phyloP scores from a whole-genome alignment of 37 sponge, comb jelly and placozoan genomes.

The Axinella damicornis region DNA sequence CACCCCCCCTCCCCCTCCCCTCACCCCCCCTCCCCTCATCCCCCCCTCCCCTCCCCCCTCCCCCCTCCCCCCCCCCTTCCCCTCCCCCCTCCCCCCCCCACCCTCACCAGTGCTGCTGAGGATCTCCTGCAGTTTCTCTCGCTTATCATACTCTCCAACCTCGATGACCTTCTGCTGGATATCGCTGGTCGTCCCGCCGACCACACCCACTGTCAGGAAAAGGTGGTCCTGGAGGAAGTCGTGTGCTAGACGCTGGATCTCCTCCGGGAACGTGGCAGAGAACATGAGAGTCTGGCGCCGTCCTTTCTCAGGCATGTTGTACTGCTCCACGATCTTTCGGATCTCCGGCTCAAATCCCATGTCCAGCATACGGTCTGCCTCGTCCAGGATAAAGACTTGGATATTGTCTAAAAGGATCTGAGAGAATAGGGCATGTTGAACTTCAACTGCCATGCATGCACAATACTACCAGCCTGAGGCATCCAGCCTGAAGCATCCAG shows the following conservation, averaged over 20 bases:
- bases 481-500: too few species aligned
- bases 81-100: background rate
- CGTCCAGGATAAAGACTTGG: slow-evolving; percentile 89
- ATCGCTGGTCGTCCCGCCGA: slow-evolving; percentile 89
- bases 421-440: too few species aligned
- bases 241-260: slow-evolving; percentile 87
- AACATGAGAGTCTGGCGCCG: slow-evolving; percentile 95
- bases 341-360: slow-evolving; percentile 94
- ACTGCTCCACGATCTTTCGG: slow-evolving; percentile 67
- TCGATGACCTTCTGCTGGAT: slow-evolving; percentile 87
- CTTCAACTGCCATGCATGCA: too few species aligned
- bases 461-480: too few species aligned
- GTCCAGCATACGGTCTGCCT: slow-evolving; percentile 98
- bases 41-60: too few species aligned
- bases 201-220: slow-evolving; percentile 91
- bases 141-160: slow-evolving; percentile 80
- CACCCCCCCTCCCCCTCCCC: background rate
- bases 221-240: slow-evolving; percentile 90
- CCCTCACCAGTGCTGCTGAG: slow-evolving; percentile 63
- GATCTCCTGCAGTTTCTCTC: slow-evolving; percentile 85
- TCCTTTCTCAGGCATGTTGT: slow-evolving; percentile 66
- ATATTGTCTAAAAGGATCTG: slow-evolving; percentile 60
- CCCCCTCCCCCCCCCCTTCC: background rate
- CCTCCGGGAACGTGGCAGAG: slow-evolving; percentile 96
- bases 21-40: slow-evolving; percentile 50